Base-by-base conservation (phyloP, 2,888 invertebrate genomes). In the Nectonema munidae region DNA sequence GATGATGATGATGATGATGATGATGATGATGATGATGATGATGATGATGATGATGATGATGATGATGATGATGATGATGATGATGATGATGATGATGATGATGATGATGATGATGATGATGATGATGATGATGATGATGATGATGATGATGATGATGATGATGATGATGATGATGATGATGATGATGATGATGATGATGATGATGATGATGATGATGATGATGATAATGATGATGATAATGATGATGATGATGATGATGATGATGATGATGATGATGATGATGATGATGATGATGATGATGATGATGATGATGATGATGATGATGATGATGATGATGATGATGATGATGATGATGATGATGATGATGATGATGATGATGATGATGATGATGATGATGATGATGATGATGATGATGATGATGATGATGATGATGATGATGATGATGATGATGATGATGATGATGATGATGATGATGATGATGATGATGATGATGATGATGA, bases 181-280 rank as follows among this genome's bases (percentile, higher is more conserved):
- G n/a, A n/a, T n/a, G n/a, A n/a, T n/a, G n/a, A n/a, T n/a, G n/a
- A n/a, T n/a, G n/a, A n/a, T n/a, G n/a, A n/a, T n/a, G n/a, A n/a
- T n/a, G 25, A 32, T 32, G 13, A n/a, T n/a, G 13, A 13, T 13
- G 13, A 32, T 32, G 13, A n/a, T 15, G 9, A 15, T 13, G 13
- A 32, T 13, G 13, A 13, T n/a, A 32, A 15, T 13, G 13, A 32
- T 32, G 13, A 32, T 32, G 13, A 32, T 32, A 15, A 32, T 32
- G 32, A 32, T 32, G 32, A 32, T 32, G 32, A 32, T 32, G 32
- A 32, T 32, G 32, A 32, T 32, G 32, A 32, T 32, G 32, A 32
- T 32, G 32, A 32, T 32, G 32, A 32, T 32, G 25, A 32, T 32
- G 13, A n/a, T n/a, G 13, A 13, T 13, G 13, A 32, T 32, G 13